Evolutionary conservation across 2,113 vertebrate genomes (phyloP).

Genomic region (Megaleporinus macrocephalus): DNA sequence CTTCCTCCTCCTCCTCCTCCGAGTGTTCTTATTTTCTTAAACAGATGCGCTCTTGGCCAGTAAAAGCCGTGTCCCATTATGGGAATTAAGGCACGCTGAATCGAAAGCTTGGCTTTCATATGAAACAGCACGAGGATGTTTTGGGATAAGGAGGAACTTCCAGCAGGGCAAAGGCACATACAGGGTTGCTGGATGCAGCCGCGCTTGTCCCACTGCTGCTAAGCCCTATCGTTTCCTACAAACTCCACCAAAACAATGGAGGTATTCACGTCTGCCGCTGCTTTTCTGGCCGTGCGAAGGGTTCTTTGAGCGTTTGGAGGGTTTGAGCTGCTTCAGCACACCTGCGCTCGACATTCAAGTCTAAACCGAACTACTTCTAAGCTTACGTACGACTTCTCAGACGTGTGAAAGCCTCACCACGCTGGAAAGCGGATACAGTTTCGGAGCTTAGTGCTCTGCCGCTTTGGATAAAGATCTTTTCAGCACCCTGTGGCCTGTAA

Average conservation of each 20-base stretch:
- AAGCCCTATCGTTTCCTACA: slow-evolving; percentile 39
- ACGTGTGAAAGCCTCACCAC: slow-evolving; percentile 29
- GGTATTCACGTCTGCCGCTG: slow-evolving; percentile 20
- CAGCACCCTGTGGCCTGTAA: slow-evolving; percentile 41
- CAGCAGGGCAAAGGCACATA: neutral
- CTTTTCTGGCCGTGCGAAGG: slow-evolving; percentile 10
- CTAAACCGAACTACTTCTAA: slow-evolving; percentile 10
- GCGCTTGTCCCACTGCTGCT: neutral
- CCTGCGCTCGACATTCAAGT: slow-evolving; percentile 38
- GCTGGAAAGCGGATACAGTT: slow-evolving; percentile 26
- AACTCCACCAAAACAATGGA: slow-evolving; percentile 29
- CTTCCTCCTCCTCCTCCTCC: slow-evolving; percentile 55
- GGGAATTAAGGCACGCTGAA: slow-evolving; percentile 62
- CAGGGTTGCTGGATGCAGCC: slow-evolving; percentile 4
- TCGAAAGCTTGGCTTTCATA: slow-evolving; percentile 38
- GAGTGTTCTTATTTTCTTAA: slow-evolving; percentile 63
- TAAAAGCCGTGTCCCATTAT: slow-evolving; percentile 58
- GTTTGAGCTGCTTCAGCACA: slow-evolving; percentile 30
- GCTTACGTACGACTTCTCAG: slow-evolving; percentile 29
- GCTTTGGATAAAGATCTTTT: slow-evolving; percentile 39
- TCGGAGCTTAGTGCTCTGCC: slow-evolving; percentile 16
- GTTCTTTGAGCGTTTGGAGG: slow-evolving; percentile 9
- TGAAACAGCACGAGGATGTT: slow-evolving; percentile 47
- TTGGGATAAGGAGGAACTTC: slow-evolving; percentile 12
- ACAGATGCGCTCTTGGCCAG: slow-evolving; percentile 56